A percentile compares a stretch with the other conserved stretches of the same genome.
Evolutionary conservation across 2,113 vertebrate genomes (phyloP).

Genomic region (Spermophilus dauricus): DNA sequence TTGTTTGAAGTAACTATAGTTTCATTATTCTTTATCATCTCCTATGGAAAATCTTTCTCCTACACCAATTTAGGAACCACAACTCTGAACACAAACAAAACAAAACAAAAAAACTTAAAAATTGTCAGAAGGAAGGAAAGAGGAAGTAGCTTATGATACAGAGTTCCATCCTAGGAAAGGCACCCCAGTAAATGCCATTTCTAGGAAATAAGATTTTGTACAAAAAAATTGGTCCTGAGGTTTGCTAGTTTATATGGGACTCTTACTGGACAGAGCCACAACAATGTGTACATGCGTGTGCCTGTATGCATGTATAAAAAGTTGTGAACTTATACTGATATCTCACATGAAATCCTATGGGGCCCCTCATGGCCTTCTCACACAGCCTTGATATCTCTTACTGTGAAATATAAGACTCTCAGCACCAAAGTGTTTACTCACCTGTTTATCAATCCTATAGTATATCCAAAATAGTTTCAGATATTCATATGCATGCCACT

Average conservation of each 20-base stretch:
- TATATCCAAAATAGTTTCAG: not conserved
- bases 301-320: not conserved
- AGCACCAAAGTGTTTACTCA: not conserved
- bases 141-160: not conserved
- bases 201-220: not conserved
- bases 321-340: not conserved
- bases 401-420: not conserved
- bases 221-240: not conserved
- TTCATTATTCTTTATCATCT: not conserved
- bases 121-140: not conserved
- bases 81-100: not conserved
- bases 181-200: no score
- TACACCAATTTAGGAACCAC: not conserved
- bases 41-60: not conserved
- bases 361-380: not conserved
- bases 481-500: not conserved
- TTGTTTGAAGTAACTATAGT: not conserved
- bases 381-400: not conserved
- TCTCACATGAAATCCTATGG: not conserved
- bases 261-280: not conserved
- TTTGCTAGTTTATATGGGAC: not conserved
- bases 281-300: not conserved
- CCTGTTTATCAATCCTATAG: not conserved
- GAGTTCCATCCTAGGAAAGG: not conserved
- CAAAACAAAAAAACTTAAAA: not conserved